These are phyloP conservation scores for Aspidiotus destructor DNA, from an alignment of 2,888 invertebrate species.

Conservation along the genomic window DNA sequence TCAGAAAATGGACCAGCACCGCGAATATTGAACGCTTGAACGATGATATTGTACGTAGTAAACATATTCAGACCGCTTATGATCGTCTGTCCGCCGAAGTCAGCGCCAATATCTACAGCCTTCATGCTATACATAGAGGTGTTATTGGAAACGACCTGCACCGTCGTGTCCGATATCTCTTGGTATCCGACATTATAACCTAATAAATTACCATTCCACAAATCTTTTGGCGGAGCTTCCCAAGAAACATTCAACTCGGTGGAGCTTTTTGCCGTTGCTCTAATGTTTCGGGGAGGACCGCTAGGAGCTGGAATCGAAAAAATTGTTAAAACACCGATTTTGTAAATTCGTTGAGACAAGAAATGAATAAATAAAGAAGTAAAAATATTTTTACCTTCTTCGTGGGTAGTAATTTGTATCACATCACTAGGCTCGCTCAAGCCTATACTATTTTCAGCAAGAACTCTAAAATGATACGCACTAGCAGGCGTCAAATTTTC, in stretches of 20 bases:
- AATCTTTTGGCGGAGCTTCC: constrained; percentile 76
- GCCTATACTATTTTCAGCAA: constrained; percentile 81
- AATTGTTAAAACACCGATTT: not conserved
- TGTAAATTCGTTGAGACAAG: not conserved
- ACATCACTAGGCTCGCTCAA: constrained; percentile 78
- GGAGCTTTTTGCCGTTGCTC: constrained; percentile 73
- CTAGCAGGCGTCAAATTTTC: constrained; percentile 75
- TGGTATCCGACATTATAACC: constrained; percentile 83
- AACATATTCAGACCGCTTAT: constrained; percentile 65
- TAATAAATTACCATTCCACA: constrained; percentile 78
- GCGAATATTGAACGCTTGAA: constrained; percentile 77
- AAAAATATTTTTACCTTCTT: constrained; percentile 52
- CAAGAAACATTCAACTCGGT: constrained; percentile 74
- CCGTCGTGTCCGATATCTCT: constrained; percentile 46
- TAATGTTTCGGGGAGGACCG: constrained; percentile 69
- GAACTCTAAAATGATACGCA: constrained; percentile 75
- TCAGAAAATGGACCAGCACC: constrained; percentile 77
- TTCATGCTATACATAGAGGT: constrained; percentile 56
- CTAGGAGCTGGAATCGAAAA: constrained; percentile 48
- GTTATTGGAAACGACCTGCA: constrained; percentile 34
- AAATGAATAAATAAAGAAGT: not conserved
- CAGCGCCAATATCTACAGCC: constrained; percentile 63
- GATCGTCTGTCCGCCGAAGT: constrained; percentile 58
- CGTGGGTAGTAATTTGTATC: constrained; percentile 72
- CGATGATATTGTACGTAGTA: constrained; percentile 69